Percentiles rank a stretch among this genome's conserved stretches.
phyloP scores from a whole-genome alignment of 2,113 vertebrate genomes.

The Dipodomys merriami region DNA sequence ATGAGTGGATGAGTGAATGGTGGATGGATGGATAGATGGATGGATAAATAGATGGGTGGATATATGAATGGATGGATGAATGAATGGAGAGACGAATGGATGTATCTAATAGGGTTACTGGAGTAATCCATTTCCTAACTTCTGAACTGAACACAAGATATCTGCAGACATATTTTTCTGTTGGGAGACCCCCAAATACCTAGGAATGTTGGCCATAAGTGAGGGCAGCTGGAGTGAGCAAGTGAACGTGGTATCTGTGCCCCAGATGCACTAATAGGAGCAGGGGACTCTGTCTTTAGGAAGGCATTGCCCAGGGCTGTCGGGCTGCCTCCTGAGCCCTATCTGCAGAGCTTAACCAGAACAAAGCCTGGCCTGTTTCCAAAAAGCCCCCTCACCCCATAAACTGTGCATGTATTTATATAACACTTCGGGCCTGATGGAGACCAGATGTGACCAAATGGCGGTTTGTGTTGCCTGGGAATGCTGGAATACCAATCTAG shows the following conservation, averaged over 20 bases:
- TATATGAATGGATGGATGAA: neutral
- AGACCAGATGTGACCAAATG: constrained; percentile 70
- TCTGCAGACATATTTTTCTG: neutral
- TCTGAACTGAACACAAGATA: neutral
- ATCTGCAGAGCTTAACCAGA: neutral
- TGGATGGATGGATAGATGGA: neutral
- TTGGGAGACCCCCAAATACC: neutral
- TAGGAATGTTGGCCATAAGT: neutral
- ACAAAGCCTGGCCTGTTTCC: neutral
- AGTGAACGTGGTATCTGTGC: neutral
- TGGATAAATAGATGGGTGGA: too few relatives aligned
- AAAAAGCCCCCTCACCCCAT: neutral
- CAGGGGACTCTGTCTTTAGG: neutral
- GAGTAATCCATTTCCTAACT: neutral
- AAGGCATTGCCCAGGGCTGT: neutral
- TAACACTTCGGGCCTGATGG: constrained; percentile 65
- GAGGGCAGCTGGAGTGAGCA: neutral
- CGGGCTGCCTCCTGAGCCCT: neutral
- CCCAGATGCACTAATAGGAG: neutral
- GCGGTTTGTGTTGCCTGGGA: constrained; percentile 26
- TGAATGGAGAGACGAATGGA: too few relatives aligned
- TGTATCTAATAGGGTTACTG: neutral
- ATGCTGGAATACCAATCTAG: constrained; percentile 44
- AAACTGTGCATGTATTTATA: constrained; percentile 58
- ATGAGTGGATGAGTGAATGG: neutral